Evolutionary conservation across 2,888 invertebrate genomes (phyloP).

Genomic region (Nomada fabriciana): DNA sequence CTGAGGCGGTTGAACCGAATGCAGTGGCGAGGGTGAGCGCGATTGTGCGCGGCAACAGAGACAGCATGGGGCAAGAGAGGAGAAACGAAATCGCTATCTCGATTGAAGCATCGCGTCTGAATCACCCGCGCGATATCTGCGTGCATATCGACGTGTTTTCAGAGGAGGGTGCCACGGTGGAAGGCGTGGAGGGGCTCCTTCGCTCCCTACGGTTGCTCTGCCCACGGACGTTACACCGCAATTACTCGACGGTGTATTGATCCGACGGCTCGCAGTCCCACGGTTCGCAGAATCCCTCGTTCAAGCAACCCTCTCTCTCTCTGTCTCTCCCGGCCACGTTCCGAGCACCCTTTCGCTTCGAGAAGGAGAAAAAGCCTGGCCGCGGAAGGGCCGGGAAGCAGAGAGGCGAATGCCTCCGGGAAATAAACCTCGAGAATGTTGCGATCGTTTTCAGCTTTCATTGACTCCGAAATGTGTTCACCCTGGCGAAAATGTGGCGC

Average conservation of each 20-base stretch:
- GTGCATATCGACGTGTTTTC: constrained; percentile 67
- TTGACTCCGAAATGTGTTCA: not conserved
- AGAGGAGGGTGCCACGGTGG: constrained; percentile 5
- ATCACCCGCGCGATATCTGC: constrained; percentile 58
- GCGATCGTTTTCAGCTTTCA: constrained; percentile 5
- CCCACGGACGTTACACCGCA: constrained; percentile 70
- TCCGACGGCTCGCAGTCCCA: constrained; percentile 71
- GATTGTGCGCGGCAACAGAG: not conserved
- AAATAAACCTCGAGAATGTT: constrained; percentile 17
- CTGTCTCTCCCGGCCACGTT: constrained; percentile 29
- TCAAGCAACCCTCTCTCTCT: constrained; percentile 53
- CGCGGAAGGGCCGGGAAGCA: constrained; percentile 34
- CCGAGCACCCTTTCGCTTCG: constrained; percentile 62
- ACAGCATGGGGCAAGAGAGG: not conserved
- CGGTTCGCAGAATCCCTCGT: constrained; percentile 72
- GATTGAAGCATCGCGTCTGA: constrained; percentile 50
- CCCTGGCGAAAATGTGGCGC: not conserved
- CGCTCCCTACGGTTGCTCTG: constrained; percentile 63
- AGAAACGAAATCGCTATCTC: constrained; percentile 49
- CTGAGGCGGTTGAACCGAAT: not conserved
- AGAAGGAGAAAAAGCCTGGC: constrained; percentile 57
- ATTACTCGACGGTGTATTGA: constrained; percentile 74
- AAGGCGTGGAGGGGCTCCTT: constrained; percentile 44
- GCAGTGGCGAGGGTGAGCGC: not conserved
- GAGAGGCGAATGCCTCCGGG: constrained; percentile 25